A percentile compares a stretch with the other conserved stretches of the same genome.
Evolutionary conservation across 2,113 vertebrate genomes (phyloP).

Genomic region (Phaetusa simplex): DNA sequence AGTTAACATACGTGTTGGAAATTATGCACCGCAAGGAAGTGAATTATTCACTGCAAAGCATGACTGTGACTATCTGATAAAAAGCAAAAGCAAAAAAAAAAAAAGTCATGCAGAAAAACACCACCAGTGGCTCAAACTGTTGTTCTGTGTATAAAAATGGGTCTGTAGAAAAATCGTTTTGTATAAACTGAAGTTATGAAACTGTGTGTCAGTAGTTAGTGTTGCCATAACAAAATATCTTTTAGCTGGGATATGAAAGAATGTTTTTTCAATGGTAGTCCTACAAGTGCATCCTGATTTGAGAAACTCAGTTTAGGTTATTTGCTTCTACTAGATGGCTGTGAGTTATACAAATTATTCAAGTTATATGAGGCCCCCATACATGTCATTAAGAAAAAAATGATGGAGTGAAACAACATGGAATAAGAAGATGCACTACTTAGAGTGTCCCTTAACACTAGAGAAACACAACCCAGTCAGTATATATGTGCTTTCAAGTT

Average conservation of each 20-base stretch:
- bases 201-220: background rate
- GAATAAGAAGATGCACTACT: background rate
- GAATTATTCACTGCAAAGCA: background rate
- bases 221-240: background rate
- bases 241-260: background rate
- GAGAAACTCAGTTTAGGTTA: background rate
- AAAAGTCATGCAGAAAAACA: fast-evolving
- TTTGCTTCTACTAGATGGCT: background rate
- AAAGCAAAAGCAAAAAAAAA: background rate
- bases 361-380: background rate
- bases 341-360: background rate
- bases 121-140: background rate
- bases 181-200: background rate
- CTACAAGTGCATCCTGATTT: background rate
- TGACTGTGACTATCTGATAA: background rate
- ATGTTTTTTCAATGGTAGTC: background rate
- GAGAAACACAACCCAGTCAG: background rate
- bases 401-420: background rate
- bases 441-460: background rate
- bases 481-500: background rate
- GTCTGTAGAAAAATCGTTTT: background rate
- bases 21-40: background rate
- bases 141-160: background rate
- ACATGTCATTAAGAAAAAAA: background rate
- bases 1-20: background rate